These are phyloP conservation scores for Thryonomys swinderianus DNA, from an alignment of 2,113 vertebrate species.

Conservation along the genomic window DNA sequence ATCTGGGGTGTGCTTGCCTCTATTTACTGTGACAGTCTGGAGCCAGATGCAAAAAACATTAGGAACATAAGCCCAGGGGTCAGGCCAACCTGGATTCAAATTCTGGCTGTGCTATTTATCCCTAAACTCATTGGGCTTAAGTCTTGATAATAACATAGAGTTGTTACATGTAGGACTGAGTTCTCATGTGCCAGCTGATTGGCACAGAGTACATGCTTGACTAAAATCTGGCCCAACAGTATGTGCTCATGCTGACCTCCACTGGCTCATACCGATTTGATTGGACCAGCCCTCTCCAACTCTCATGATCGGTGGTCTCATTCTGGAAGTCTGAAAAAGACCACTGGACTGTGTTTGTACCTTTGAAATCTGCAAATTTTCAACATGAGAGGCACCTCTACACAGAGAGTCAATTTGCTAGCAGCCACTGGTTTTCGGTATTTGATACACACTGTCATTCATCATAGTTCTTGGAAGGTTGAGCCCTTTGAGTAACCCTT, in stretches of 20 bases:
- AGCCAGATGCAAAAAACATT: neutral
- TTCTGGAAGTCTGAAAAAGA: neutral
- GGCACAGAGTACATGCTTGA: neutral
- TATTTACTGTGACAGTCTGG: neutral
- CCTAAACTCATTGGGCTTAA: neutral
- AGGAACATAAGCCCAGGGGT: neutral
- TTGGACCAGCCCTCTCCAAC: neutral
- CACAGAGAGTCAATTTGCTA: neutral
- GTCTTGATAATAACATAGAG: neutral
- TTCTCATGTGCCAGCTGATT: neutral
- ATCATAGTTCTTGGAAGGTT: neutral
- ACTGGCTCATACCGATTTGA: neutral
- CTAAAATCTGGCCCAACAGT: neutral
- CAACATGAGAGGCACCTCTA: rapidly evolving
- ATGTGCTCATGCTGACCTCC: neutral
- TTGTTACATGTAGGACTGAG: neutral
- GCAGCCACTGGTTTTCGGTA: neutral
- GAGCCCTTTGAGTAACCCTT: neutral
- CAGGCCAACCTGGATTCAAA: neutral
- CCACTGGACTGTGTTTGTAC: neutral
- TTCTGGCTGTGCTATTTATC: neutral
- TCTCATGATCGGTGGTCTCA: neutral
- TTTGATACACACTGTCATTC: neutral
- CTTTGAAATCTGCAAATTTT: neutral
- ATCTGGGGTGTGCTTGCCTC: neutral